These are phyloP conservation scores for Theonella swinhoei DNA, from an alignment of 37 sponge, comb jelly and placozoan genomes.

Conservation along the genomic window DNA sequence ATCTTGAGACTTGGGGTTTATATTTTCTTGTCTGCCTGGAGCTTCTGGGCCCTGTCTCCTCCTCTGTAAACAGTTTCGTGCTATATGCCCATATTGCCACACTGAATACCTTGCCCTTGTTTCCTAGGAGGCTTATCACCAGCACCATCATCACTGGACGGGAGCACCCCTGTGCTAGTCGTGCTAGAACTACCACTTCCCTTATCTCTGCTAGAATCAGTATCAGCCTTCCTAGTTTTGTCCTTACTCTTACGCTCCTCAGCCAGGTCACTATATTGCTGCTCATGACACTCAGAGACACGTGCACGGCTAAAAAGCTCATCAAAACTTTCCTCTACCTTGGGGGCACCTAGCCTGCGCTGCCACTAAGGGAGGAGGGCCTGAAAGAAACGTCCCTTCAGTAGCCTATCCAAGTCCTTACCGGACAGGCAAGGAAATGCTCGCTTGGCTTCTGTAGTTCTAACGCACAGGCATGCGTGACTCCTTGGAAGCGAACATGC, in stretches of 20 bases:
- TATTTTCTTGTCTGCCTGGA: neutral
- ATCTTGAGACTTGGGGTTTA: neutral
- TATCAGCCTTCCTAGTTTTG: neutral
- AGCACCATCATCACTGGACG: neutral
- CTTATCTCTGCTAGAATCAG: neutral
- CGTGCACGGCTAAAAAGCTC: neutral
- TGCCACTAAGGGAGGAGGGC: conserved; percentile 22
- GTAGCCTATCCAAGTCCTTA: conserved; percentile 15
- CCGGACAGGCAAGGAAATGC: conserved; percentile 7
- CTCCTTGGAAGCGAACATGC: too few relatives aligned
- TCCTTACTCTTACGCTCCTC: neutral
- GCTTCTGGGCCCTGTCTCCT: neutral
- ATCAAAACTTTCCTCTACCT: conserved; percentile 13
- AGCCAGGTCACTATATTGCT: neutral
- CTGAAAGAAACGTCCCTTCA: conserved; percentile 21
- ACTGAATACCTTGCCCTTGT: neutral
- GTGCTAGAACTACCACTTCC: neutral
- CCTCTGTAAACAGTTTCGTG: neutral
- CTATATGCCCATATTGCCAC: neutral
- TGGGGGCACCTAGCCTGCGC: conserved; percentile 6
- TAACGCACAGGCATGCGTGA: too few relatives aligned
- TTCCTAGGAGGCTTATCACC: neutral
- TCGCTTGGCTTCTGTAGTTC: conserved; percentile 7
- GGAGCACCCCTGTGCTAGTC: neutral
- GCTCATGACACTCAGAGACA: neutral